These are phyloP conservation scores for Falco columbarius DNA, from an alignment of 2,797 vertebrate species.

Conservation along the genomic window DNA sequence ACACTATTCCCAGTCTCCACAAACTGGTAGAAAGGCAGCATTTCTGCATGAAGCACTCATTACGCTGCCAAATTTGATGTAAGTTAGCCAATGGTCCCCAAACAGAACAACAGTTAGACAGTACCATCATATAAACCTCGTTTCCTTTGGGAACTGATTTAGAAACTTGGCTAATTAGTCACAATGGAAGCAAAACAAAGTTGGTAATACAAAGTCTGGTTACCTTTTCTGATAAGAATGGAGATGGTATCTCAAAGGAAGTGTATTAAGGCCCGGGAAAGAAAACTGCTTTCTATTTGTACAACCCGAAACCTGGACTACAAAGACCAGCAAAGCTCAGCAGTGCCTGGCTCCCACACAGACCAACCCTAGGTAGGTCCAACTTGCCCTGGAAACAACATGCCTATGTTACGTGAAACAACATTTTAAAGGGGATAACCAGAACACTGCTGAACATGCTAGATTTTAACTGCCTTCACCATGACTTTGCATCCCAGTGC, in stretches of 20 bases:
- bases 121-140: not conserved
- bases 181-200: slow-evolving; percentile 8
- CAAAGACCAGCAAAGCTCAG: not conserved
- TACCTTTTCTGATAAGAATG: slow-evolving; percentile 15
- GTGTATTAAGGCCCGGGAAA: not conserved
- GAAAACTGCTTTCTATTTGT: not conserved
- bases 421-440: not conserved
- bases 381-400: not conserved
- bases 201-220: not conserved
- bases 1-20: not conserved
- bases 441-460: not conserved
- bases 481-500: not conserved
- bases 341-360: not conserved
- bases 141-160: not conserved
- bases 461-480: not conserved
- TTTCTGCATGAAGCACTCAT: not conserved
- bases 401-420: not conserved
- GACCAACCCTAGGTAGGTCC: not conserved
- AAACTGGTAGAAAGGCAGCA: not conserved
- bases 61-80: not conserved
- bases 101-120: not conserved
- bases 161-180: not conserved
- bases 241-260: not conserved
- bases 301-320: not conserved
- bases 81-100: not conserved